Evolutionary conservation across 2,113 vertebrate species (phyloP).

Genomic region (Hiodon alosoides): DNA sequence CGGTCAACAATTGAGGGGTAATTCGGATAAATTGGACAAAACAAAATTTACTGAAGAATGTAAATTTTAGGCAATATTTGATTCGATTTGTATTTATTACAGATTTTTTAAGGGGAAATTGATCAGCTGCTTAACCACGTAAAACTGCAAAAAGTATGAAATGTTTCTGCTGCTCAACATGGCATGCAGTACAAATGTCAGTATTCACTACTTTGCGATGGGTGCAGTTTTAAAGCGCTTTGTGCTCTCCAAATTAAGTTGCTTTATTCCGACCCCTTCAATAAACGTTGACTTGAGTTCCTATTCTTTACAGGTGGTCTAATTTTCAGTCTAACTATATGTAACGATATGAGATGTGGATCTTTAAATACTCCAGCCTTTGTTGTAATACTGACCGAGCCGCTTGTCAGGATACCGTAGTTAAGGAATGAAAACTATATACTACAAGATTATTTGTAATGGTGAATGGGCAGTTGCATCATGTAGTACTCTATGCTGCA

Average conservation of each 20-base stretch:
- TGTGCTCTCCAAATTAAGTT: conserved; percentile 6
- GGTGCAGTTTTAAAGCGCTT: conserved; percentile 44
- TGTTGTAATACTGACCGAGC: conserved; percentile 53
- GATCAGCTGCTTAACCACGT: conserved; percentile 6
- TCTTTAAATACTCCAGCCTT: conserved; percentile 56
- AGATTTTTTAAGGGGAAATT: not conserved
- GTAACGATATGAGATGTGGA: conserved; percentile 36
- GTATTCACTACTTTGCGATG: conserved; percentile 32
- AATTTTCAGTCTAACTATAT: conserved; percentile 35
- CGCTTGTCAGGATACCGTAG: conserved; percentile 37
- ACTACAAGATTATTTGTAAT: conserved; percentile 18
- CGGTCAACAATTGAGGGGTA: conserved; percentile 55
- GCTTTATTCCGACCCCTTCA: not conserved
- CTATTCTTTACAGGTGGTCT: conserved; percentile 41
- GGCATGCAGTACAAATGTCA: conserved; percentile 30
- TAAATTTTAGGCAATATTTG: not conserved
- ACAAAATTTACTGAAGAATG: not conserved
- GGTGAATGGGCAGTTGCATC: conserved; percentile 48
- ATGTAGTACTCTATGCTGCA: conserved; percentile 62
- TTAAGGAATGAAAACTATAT: conserved; percentile 33
- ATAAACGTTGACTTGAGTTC: conserved; percentile 51
- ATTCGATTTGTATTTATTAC: not conserved
- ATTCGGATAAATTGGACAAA: not conserved
- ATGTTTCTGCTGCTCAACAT: conserved; percentile 32
- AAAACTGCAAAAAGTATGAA: conserved; percentile 31